Percentiles rank a stretch among this genome's conserved stretches.
Conservation (phyloP, 2,113 vertebrate species). For the Sus scrofa region T2T-Sscrofa CM000822.6:43223001-43223500, state of each 20-base stretch:
- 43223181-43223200: not conserved
- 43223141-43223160: not conserved
- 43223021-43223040: not conserved
- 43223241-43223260: constrained; percentile 9
- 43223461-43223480: constrained; percentile 55
- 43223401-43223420: constrained; percentile 48
- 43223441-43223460: constrained; percentile 65
- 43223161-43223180: constrained; percentile 41
- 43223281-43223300: not conserved
- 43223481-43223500: constrained; percentile 80
- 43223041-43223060: not conserved
- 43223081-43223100: not conserved
- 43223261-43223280: not conserved
- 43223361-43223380: constrained; percentile 51
- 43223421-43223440: constrained; percentile 25
- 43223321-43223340: not conserved
- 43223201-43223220: not conserved
- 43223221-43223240: not conserved
- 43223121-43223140: constrained; percentile 11
- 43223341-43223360: not conserved
- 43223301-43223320: not conserved
- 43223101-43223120: not conserved
- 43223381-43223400: constrained; percentile 25
- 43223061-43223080: not conserved
- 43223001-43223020: not conserved